These are phyloP conservation scores for Colinus virginianus DNA, from an alignment of 2,113 vertebrate species.

Conservation along the genomic window DNA sequence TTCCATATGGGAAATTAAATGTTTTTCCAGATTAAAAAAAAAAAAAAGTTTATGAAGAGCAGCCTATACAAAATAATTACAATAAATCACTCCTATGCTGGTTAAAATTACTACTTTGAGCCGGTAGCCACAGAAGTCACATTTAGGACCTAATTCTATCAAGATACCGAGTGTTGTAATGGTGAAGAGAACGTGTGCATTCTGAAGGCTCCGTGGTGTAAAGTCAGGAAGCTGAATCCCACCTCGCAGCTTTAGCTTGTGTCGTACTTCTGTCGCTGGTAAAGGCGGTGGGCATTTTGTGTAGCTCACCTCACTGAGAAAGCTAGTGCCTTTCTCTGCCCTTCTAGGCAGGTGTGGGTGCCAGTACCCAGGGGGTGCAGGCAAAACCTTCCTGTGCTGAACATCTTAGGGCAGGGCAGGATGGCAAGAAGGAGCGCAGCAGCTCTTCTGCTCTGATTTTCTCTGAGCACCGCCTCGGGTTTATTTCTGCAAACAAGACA, in stretches of 20 bases:
- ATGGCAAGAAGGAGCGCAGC: accelerated
- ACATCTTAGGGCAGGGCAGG: neutral
- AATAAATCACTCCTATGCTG: conserved; percentile 54
- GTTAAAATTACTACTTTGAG: conserved; percentile 27
- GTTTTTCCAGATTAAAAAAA: conserved; percentile 49
- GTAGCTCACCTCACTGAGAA: neutral
- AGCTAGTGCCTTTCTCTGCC: accelerated
- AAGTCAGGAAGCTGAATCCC: neutral
- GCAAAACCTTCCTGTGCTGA: neutral
- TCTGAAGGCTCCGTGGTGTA: neutral
- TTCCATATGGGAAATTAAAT: conserved; percentile 72
- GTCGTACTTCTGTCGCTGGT: neutral
- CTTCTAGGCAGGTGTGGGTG: neutral
- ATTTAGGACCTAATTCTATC: neutral
- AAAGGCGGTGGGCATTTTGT: accelerated
- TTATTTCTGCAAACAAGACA: conserved; percentile 70
- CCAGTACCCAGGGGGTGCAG: neutral
- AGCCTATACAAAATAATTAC: conserved; percentile 66
- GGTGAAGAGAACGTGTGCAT: accelerated
- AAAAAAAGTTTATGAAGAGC: conserved; percentile 26
- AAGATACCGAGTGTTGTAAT: neutral
- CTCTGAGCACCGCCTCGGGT: conserved; percentile 65
- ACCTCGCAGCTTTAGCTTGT: neutral
- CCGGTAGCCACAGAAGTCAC: neutral
- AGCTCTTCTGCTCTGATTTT: conserved; percentile 5